Evolutionary conservation across 2,888 invertebrate species (phyloP).

Genomic region (Electrophaes corylata): DNA sequence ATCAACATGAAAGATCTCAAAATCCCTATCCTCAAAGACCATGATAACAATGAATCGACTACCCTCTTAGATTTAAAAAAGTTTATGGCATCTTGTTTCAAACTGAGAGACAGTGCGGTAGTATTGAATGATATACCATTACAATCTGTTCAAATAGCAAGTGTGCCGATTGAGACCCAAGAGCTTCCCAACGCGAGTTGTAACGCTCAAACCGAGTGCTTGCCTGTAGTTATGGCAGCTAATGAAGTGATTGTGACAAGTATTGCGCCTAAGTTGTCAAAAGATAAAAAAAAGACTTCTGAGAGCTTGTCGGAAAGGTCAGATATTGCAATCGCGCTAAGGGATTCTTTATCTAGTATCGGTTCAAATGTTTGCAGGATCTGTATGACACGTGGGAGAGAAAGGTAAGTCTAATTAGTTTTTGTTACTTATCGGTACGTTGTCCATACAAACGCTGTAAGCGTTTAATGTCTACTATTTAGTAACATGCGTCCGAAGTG

Average conservation of each 20-base stretch:
- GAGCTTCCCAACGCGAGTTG: constrained; percentile 53
- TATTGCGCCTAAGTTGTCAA: constrained; percentile 57
- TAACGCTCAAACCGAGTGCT: constrained; percentile 49
- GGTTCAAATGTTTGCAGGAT: constrained; percentile 87
- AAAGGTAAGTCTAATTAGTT: constrained; percentile 57
- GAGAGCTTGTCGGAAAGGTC: constrained; percentile 65
- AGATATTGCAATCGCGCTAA: constrained; percentile 60
- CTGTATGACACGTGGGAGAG: constrained; percentile 82
- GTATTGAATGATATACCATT: constrained; percentile 52
- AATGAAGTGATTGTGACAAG: constrained; percentile 63
- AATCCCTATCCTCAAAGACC: constrained; percentile 53
- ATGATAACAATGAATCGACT: constrained; percentile 48
- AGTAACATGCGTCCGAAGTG: too few relatives aligned
- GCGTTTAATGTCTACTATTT: too few relatives aligned
- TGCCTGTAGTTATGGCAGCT: constrained; percentile 37
- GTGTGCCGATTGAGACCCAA: constrained; percentile 42
- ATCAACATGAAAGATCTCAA: constrained; percentile 59
- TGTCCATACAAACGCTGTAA: too few relatives aligned
- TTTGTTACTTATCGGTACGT: too few relatives aligned
- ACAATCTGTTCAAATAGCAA: constrained; percentile 48
- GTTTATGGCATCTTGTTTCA: constrained; percentile 73
- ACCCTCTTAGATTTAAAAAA: constrained; percentile 67
- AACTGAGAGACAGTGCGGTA: constrained; percentile 54
- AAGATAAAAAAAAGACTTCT: constrained; percentile 68
- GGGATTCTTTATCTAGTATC: constrained; percentile 80